These are phyloP conservation scores for Macaca mulatta DNA, from an alignment of 2,113 vertebrate species.

Conservation along the genomic window DNA sequence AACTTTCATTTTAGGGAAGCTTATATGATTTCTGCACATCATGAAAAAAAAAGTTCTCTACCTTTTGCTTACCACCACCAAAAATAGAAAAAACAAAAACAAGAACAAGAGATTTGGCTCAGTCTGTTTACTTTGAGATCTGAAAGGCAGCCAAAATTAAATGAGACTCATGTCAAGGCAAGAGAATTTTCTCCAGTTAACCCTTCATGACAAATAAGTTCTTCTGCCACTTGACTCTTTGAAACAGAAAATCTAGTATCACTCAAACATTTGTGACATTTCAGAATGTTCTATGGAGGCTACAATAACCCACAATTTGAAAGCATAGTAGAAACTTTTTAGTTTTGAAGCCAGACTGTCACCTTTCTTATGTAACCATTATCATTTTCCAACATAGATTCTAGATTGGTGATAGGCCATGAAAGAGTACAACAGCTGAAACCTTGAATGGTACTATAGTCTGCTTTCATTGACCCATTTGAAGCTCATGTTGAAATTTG, in stretches of 20 bases:
- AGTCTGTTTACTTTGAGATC: not conserved
- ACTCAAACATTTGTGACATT: not conserved
- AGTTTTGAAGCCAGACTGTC: not conserved
- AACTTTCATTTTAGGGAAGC: not conserved
- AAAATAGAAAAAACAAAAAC: not conserved
- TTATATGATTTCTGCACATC: not conserved
- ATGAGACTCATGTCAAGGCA: not conserved
- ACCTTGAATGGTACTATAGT: not conserved
- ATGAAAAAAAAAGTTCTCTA: not conserved
- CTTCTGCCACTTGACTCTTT: not conserved
- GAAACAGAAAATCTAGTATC: not conserved
- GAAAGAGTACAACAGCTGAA: not conserved
- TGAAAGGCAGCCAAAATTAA: not conserved
- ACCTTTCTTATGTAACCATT: not conserved
- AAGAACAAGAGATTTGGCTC: not conserved
- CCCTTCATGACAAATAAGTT: not conserved
- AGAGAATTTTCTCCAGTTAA: not conserved
- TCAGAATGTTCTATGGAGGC: not conserved
- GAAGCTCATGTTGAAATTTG: not conserved
- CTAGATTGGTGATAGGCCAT: not conserved
- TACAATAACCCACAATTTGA: not conserved
- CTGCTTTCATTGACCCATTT: not conserved
- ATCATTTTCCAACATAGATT: not conserved
- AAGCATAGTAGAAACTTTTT: not conserved
- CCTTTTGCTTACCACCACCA: not conserved